phyloP scores from a whole-genome alignment of 2,888 invertebrate genomes.

The Tipula unca region DNA sequence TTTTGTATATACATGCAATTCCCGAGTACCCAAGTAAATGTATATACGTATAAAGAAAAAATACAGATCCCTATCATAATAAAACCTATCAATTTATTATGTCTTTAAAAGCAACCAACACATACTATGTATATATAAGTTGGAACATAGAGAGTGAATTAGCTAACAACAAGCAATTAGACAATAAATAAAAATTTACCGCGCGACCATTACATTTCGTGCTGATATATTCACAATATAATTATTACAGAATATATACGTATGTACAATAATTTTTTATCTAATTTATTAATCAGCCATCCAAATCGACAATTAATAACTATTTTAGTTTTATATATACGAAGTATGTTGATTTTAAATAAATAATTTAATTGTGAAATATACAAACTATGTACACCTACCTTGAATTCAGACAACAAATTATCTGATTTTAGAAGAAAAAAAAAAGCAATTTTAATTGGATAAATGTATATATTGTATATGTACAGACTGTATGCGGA shows the following conservation, averaged over 20 bases:
- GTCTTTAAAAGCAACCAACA: not conserved
- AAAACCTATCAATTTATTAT: constrained; percentile 14
- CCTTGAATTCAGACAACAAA: not conserved
- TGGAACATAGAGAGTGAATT: not conserved
- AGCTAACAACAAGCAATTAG: constrained; percentile 8
- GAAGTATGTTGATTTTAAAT: not conserved
- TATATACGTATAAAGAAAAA: not conserved
- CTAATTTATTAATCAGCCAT: not conserved
- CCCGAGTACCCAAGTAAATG: not conserved
- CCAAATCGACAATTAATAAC: not conserved
- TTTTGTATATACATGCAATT: not conserved
- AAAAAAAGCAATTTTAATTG: not conserved
- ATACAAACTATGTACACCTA: not conserved
- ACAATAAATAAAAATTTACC: not conserved
- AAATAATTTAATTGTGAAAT: not conserved
- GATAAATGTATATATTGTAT: not conserved
- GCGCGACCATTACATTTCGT: not conserved
- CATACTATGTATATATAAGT: not conserved
- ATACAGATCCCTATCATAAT: not conserved
- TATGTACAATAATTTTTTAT: not conserved
- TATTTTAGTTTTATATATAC: not conserved
- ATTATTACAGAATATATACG: not conserved
- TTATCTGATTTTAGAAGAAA: not conserved
- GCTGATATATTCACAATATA: not conserved
- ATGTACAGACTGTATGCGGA: not conserved